Evolutionary conservation across 2,888 invertebrate species (phyloP), one percentile per base, ranked within the genome.

Genomic region (Zhuqinia jingwanae): DNA sequence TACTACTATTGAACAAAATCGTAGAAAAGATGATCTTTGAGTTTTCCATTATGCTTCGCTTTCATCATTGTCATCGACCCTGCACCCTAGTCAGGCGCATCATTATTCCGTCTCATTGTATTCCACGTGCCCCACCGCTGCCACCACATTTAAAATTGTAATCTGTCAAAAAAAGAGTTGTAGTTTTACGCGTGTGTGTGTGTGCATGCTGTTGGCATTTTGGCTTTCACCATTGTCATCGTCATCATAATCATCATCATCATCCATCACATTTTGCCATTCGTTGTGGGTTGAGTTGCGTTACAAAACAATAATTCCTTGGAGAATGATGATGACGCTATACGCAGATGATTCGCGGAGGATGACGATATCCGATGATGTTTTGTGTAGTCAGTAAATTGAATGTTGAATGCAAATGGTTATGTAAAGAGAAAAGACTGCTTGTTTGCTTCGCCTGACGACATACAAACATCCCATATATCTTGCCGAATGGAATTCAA

Each of bases 201-300:
- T 36, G 8, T 8, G 8, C 8, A 22, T 45, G 68, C n/a, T 68
- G 22, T 13, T 68, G 68, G 22, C 68, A 68, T 68, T 68, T 68
- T 22, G 45, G 68, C 68, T 68, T 68, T 68, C 45, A 20, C 68
- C 45, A 22, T 20, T 22, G 45, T 68, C 68, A 47, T 42, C 65
- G 42, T 65, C 36, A 17, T 68, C 68, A 36, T 36, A 6, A 36
- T 36, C 5, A 6, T 36, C 8, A 36, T 36, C n/a, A 63, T 65
- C 65, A 17, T 68, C 68, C 13, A 68, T 68, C 68, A 68, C 22
- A 68, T 47, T 68, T 68, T 45, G 17, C 47, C 45, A 17, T 42
- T n/a, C 30, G 8, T 45, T 68, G 20, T n/a, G 2, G 1, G 11
- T 68, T 22, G 68, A 47, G 20, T 68, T 47, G 45, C 42, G 25